Evolutionary conservation across 2,797 vertebrate genomes (phyloP), one percentile per base, ranked within the genome.

Genomic region (Danio jaintianensis): DNA sequence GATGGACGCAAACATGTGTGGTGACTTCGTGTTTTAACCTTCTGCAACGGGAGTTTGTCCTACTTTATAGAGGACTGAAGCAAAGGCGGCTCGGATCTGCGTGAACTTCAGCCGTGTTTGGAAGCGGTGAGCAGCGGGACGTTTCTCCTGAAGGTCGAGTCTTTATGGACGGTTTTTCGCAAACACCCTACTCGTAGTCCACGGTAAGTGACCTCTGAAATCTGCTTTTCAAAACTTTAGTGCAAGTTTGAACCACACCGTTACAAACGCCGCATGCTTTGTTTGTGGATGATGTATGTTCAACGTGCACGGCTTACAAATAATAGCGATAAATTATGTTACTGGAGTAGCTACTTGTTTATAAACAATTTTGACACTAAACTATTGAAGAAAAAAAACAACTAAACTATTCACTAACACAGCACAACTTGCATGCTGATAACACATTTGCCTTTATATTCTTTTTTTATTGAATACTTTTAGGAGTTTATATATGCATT

Each of bases 201-300:
- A 8, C 62, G 64, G 82, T 79, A 58, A 75, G 82, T 69, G 70
- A 29, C 3, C 29, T 29, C 67, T 55, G 9, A 22, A 50, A 63
- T 48, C n/a, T 43, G 67, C 36, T 79, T 36, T 10, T 29, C 29
- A 2, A 43, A 83, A 83, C 80, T 82, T 77, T 55, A 16, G 11
- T 56, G 47, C 18, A 29, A 68, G 36, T 74, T 78, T 69, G 5
- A 38, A 7, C 7, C 16, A 45, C 5, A 4, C 11, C 3, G 40
- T 22, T 20, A 50, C 3, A 9, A 13, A 20, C 47, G n/a, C 1
- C 13, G 20, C 4, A 53, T 18, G 71, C 22, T 29, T 45, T n/a
- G 20, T 7, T 66, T 20, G 5, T 66, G 15, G 15, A 62, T 29
- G 29, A 38, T 38, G 59, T 29, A 2, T 2, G 22, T 52, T 38